Base-by-base conservation (phyloP, 1,140 invertebrate genomes). In the Heliothis subflexa region DNA sequence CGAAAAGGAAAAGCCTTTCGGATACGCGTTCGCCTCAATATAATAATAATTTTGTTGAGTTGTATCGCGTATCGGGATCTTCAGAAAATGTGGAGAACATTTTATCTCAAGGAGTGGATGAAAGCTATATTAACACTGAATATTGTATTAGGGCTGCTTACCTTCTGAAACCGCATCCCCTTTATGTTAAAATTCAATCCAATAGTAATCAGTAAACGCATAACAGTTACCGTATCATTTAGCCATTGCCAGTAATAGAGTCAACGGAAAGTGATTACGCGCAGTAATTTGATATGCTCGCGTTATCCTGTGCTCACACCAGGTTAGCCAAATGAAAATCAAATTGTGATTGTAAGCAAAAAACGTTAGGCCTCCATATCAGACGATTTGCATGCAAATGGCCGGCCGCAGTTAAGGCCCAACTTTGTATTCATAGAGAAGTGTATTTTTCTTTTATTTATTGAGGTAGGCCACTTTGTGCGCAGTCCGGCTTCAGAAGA, bases 391-490 rank as follows among this genome's bases (percentile, higher is more conserved):
- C 64, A 68, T 68, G 47, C 45, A 68, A 68, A 68, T 68, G 64
- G 47, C 64, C 45, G 64, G 10, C 47, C 64, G 64, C 64, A 14
- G 64, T 68, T 68, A 68, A 68, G 18, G 16, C 45, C 47, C 21
- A 68, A n/a, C 64, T 68, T 68, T 68, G 64, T 68, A 68, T 68
- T 68, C 64, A 68, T 68, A 68, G 64, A 68, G 16, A 49, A 49
- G 40, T 50, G 47, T 66, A 45, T 49, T 50, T 68, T 61, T 61
- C 59, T 61, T 33, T 68, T 68, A 50, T 50, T 49, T 68, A 68
- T 68, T 50, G 14, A 68, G 64, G 64, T 25, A 25, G 40, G 40
- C 61, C 61, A 64, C 40, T 64, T 45, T 47, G 18, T 57, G 16
- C 28, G 62, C 16, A 49, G 18, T 45, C 13, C 18, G 47, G 12